Evolutionary conservation across 2,113 vertebrate genomes (phyloP).

Genomic region (Anarhynchus alexandrinus): DNA sequence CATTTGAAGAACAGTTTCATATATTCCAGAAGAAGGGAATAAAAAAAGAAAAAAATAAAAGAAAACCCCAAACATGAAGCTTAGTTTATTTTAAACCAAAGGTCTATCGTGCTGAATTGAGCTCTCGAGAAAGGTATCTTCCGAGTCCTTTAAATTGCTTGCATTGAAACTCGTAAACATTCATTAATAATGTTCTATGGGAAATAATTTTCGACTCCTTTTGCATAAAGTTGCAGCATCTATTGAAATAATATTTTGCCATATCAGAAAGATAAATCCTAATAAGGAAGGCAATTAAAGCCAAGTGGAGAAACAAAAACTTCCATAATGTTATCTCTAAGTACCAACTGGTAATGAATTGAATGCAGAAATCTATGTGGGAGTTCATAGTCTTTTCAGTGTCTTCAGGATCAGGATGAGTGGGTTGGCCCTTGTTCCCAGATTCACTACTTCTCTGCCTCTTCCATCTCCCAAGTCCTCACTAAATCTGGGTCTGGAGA

Average conservation of each 20-base stretch:
- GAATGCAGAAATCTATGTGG: constrained; percentile 21
- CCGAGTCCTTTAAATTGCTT: constrained; percentile 51
- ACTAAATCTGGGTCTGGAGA: constrained; percentile 16
- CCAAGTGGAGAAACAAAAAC: constrained; percentile 58
- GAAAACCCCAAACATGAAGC: background rate
- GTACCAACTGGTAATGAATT: constrained; percentile 46
- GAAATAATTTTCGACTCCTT: constrained; percentile 59
- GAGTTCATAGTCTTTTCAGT: constrained; percentile 24
- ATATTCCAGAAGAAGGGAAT: background rate
- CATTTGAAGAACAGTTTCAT: constrained; percentile 62
- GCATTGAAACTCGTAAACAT: constrained; percentile 67
- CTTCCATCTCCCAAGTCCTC: constrained; percentile 20
- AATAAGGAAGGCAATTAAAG: constrained; percentile 69
- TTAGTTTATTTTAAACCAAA: constrained; percentile 61
- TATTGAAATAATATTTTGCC: constrained; percentile 68
- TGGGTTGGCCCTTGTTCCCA: background rate
- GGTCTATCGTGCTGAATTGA: constrained; percentile 18
- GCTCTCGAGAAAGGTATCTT: constrained; percentile 62
- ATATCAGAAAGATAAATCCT: constrained; percentile 69
- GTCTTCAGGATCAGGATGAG: background rate
- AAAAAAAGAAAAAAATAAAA: background rate
- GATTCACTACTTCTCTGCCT: background rate
- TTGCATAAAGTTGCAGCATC: constrained; percentile 39
- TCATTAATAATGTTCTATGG: constrained; percentile 64
- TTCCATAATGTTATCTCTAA: constrained; percentile 65